Percentiles rank a stretch among this genome's conserved stretches.
phyloP scores from a whole-genome alignment of 2,113 vertebrate species.

The Ciconia maguari region DNA sequence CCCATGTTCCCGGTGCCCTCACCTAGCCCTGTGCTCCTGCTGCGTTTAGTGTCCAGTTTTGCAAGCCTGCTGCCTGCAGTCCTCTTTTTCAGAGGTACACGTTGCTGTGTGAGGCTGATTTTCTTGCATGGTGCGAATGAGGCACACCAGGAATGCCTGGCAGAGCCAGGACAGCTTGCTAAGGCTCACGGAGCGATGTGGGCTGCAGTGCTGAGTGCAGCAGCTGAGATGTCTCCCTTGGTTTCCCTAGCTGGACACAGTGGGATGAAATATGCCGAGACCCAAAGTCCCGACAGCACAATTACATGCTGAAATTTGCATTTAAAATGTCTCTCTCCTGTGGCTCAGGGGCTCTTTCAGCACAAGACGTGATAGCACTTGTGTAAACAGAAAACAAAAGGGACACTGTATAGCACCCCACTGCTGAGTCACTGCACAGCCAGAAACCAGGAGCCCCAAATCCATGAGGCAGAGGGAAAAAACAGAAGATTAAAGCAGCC shows the following conservation, averaged over 20 bases:
- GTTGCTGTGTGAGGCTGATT: neutral
- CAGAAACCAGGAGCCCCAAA: neutral
- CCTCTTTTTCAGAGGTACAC: neutral
- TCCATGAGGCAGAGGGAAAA: neutral
- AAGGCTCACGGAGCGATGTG: neutral
- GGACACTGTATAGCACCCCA: neutral
- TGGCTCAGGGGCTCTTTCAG: neutral
- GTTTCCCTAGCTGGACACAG: neutral
- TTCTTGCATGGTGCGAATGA: neutral
- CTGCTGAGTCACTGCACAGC: neutral
- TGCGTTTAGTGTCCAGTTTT: neutral
- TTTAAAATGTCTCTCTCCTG: neutral
- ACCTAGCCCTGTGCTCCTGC: neutral
- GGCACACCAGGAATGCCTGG: neutral
- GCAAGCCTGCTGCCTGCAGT: neutral
- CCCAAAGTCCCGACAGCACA: neutral
- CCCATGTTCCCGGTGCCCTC: neutral
- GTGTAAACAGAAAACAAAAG: neutral
- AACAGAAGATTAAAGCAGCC: neutral
- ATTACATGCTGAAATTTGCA: neutral
- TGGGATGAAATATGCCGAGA: accelerated
- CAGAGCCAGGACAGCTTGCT: neutral
- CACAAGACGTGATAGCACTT: neutral
- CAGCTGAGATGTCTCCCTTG: neutral
- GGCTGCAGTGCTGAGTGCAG: neutral